phyloP scores from a whole-genome alignment of 2,888 invertebrate species.

The Nemoura dubitans region DNA sequence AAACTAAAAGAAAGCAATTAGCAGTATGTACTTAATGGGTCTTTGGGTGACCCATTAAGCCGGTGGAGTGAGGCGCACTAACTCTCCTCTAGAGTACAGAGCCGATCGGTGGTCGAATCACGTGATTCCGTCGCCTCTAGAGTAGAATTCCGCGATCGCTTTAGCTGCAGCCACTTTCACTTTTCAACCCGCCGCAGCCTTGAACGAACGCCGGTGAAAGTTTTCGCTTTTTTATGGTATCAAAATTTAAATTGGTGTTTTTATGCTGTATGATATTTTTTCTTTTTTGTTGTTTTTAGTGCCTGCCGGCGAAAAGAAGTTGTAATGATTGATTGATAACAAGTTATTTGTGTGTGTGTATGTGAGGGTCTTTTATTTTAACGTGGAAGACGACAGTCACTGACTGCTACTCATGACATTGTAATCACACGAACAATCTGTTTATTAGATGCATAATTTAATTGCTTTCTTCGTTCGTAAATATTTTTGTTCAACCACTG shows the following conservation, averaged over 20 bases:
- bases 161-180: background rate
- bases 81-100: too few species aligned
- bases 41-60: background rate
- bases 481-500: background rate
- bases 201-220: constrained; percentile 12
- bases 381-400: background rate
- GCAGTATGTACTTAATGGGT: background rate
- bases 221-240: background rate
- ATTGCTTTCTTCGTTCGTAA: background rate
- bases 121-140: background rate
- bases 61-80: background rate
- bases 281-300: background rate
- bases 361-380: background rate
- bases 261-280: background rate
- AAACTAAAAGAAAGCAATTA: background rate
- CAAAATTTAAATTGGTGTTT: constrained; percentile 7
- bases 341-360: background rate
- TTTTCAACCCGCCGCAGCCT: background rate
- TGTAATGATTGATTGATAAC: background rate
- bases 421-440: background rate
- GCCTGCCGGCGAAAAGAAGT: background rate
- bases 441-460: background rate
- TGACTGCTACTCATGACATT: background rate
- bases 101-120: too few species aligned
- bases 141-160: too few species aligned